Base-by-base conservation (phyloP, 1,140 invertebrate species). In the Neodiprion pinetum region DNA sequence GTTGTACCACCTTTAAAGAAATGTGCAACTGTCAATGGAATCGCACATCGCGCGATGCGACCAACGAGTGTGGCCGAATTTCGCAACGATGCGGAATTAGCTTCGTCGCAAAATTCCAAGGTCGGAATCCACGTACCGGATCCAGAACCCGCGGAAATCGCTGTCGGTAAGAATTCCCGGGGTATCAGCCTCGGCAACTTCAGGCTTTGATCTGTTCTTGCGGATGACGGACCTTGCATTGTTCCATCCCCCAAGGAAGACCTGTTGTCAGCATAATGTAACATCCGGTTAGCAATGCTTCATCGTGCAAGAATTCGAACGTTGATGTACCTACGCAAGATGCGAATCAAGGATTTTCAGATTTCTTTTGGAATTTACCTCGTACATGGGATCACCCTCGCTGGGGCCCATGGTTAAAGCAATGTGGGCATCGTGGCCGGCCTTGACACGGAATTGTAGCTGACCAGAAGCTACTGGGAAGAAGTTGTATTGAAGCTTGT, bases 181-280 rank as follows among this genome's bases (percentile, higher is more conserved):
- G 4, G 94, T 95, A 17, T 93, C 91, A 9, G 89, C 91, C 83
- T 94, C 92, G 10, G 91, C 92, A 75, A 93, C 92, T 67, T 96
- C 95, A 7, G 95, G 95, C 82, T 95, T 95, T 4, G 91, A 89
- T 75, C 92, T 91, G 83, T 96, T 95, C 80, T 92, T 93, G 72
- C 95, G 92, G 80, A 96, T 94, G 0, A 95, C 93, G n/a, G 94
- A 95, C 87, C 96, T 96, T 70, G 90, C 88, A 82, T 96, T 96
- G 9, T 90, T 90, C 95, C 95, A 96, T 71, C 95, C 95, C 40
- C 95, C 95, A 75, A 96, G 90, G 84, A 96, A 95, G 12, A 95
- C 84, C 92, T 94, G 80, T 53, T 94, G 80, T 53, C 53, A 23
- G 21, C 67, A 69, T 69, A 28, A 70, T 17, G 9, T 23, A 74